These are phyloP conservation scores for Tetropium fuscum DNA, from an alignment of 2,888 invertebrate species.

Conservation along the genomic window DNA sequence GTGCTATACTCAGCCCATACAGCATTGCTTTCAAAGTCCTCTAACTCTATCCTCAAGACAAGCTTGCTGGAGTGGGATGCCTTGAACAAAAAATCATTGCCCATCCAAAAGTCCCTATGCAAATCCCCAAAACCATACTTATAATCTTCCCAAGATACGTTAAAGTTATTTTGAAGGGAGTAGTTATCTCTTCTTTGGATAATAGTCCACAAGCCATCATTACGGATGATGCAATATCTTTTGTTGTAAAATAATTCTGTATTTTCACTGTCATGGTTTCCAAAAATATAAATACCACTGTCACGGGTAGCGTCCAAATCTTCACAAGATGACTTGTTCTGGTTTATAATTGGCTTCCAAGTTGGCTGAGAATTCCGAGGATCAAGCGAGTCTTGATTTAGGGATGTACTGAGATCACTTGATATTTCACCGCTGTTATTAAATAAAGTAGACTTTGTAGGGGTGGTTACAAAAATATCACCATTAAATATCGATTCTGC, in stretches of 20 bases:
- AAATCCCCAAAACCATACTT: conserved; percentile 71
- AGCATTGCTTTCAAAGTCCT: conserved; percentile 66
- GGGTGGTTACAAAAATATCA: conserved; percentile 1
- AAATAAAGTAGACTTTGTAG: neutral
- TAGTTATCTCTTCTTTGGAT: conserved; percentile 67
- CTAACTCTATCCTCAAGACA: conserved; percentile 67
- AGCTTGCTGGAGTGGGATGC: conserved; percentile 64
- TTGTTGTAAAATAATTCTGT: conserved; percentile 64
- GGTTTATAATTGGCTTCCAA: conserved; percentile 32
- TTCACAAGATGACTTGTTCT: conserved; percentile 62
- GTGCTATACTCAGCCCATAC: conserved; percentile 69
- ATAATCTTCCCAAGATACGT: conserved; percentile 70
- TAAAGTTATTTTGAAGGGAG: conserved; percentile 67
- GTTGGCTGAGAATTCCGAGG: conserved; percentile 18
- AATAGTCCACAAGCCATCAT: conserved; percentile 70
- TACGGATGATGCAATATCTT: conserved; percentile 67
- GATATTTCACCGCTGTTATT: neutral
- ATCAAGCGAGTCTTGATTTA: neutral
- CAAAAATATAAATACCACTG: conserved; percentile 65
- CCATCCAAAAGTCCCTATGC: conserved; percentile 71
- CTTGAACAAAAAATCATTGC: conserved; percentile 69
- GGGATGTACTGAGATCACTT: neutral
- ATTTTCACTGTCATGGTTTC: conserved; percentile 40
- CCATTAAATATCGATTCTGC: neutral
- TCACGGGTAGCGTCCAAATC: conserved; percentile 59